Evolutionary conservation across 2,797 vertebrate genomes (phyloP).

Genomic region (Phoebastria nigripes): DNA sequence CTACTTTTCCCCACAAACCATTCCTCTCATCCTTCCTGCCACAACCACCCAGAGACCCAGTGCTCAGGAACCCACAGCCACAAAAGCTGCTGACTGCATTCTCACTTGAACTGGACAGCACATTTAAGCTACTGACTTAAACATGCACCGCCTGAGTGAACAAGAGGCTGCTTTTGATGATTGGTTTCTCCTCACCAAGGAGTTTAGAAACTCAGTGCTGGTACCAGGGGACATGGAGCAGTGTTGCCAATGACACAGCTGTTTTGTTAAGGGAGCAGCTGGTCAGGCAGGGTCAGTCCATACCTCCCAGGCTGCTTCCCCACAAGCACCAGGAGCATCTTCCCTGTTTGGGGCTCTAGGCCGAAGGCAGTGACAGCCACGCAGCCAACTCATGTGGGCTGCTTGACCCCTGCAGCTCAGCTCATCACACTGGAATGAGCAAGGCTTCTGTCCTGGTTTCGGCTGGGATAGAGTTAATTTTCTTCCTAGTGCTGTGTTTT

Average conservation of each 20-base stretch:
- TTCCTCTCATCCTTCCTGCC: not conserved
- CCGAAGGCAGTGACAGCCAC: not conserved
- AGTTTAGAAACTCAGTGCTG: not conserved
- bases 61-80: not conserved
- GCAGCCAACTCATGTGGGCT: not conserved
- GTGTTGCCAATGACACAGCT: not conserved
- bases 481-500: too few relatives aligned
- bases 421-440: not conserved
- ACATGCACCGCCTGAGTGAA: not conserved
- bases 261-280: not conserved
- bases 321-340: not conserved
- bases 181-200: not conserved
- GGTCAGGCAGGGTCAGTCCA: not conserved
- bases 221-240: not conserved
- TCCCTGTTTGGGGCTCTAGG: not conserved
- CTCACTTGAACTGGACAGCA: not conserved
- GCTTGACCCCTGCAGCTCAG: not conserved
- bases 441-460: not conserved
- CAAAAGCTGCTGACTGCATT: not conserved
- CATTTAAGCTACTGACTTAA: not conserved
- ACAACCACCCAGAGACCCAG: not conserved
- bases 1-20: not conserved
- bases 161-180: not conserved
- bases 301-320: not conserved
- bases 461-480: too few relatives aligned